These are phyloP conservation scores for Dendropsophus ebraccatus DNA, from an alignment of 2,113 vertebrate genomes.

Conservation along the genomic window DNA sequence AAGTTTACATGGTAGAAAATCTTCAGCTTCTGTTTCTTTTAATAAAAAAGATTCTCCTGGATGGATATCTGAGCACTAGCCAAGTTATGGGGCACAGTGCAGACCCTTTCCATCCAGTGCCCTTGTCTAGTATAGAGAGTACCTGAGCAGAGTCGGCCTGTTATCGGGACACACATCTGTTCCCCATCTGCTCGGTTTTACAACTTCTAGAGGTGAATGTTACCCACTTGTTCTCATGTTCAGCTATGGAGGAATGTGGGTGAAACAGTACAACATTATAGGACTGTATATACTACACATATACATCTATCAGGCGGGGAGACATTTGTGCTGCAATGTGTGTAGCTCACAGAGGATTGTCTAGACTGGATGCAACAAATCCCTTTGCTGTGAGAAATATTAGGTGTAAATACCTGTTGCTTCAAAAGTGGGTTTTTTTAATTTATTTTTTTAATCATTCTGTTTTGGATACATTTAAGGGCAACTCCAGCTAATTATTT, in stretches of 20 bases:
- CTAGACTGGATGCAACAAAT: not conserved
- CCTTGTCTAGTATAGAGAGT: not conserved
- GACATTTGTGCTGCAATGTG: not conserved
- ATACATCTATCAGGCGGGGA: not conserved
- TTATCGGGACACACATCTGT: not conserved
- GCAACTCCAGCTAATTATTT: too few species aligned
- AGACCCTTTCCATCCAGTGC: not conserved
- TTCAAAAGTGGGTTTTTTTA: too few species aligned
- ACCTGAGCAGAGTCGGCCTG: not conserved
- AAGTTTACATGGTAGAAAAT: too few species aligned
- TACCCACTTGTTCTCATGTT: not conserved
- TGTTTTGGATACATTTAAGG: too few species aligned
- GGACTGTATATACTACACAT: not conserved
- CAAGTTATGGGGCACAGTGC: too few species aligned
- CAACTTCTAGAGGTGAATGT: not conserved
- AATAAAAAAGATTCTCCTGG: too few species aligned
- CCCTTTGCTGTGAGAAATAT: not conserved
- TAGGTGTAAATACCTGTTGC: too few species aligned
- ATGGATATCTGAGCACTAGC: too few species aligned
- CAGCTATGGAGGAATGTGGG: not conserved
- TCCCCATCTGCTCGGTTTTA: not conserved
- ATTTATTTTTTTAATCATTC: too few species aligned
- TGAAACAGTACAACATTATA: not conserved
- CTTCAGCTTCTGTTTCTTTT: too few species aligned
- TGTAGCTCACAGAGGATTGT: not conserved